These are phyloP conservation scores for Harpagifer antarcticus DNA, from an alignment of 2,797 vertebrate genomes.

Conservation along the genomic window DNA sequence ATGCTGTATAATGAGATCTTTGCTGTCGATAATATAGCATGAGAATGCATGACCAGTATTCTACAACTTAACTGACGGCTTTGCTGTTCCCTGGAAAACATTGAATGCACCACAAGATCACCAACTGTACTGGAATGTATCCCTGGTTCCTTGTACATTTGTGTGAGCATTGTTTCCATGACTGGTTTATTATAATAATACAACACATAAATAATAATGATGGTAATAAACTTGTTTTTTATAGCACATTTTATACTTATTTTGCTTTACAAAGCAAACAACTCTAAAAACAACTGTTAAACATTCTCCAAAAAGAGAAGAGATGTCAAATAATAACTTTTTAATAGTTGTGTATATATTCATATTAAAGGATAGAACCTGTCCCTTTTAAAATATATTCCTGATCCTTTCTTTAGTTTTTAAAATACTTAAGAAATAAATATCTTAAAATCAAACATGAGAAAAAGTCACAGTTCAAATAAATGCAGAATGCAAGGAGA, in stretches of 20 bases:
- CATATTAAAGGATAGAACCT: too few relatives aligned
- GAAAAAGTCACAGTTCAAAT: not conserved
- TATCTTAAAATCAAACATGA: not conserved
- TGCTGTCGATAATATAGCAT: not conserved
- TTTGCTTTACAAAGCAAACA: not conserved
- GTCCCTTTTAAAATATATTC: not conserved
- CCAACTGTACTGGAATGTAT: not conserved
- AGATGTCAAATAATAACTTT: not conserved
- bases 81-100: not conserved
- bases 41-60: slow-evolving; percentile 1
- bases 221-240: not conserved
- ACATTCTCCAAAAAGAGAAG: not conserved
- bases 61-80: not conserved
- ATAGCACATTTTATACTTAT: not conserved
- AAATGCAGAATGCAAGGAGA: too few relatives aligned
- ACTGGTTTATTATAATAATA: not conserved
- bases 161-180: not conserved
- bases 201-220: not conserved
- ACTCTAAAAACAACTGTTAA: not conserved
- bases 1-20: not conserved
- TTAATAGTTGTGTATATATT: not conserved
- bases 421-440: not conserved
- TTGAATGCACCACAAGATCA: not conserved
- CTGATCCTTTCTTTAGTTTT: not conserved
- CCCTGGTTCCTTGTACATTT: not conserved